Evolutionary conservation across 2,888 invertebrate genomes (phyloP).

Genomic region (Drosophila silvestris): DNA sequence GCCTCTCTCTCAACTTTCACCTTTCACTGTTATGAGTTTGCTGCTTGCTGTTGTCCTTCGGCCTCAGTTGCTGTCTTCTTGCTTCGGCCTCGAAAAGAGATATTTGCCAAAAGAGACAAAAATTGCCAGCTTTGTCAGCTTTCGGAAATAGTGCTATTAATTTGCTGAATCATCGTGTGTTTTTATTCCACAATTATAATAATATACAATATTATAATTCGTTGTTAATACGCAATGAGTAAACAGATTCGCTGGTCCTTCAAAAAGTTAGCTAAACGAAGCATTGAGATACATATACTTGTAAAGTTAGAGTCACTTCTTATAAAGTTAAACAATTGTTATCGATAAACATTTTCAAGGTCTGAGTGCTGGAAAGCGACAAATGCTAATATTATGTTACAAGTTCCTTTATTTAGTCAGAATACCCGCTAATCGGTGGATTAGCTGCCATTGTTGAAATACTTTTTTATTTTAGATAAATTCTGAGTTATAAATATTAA

Average conservation of each 20-base stretch:
- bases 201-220: not conserved
- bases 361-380: not conserved
- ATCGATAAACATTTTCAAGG: not conserved
- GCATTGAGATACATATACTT: not conserved
- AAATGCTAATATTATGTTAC: not conserved
- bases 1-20: constrained; percentile 6
- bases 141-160: not conserved
- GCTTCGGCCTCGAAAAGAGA: constrained; percentile 26
- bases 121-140: constrained; percentile 16
- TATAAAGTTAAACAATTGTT: not conserved
- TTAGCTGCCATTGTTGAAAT: not conserved
- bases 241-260: not conserved
- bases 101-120: not conserved
- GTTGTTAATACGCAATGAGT: not conserved
- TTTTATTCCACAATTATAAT: not conserved
- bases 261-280: not conserved
- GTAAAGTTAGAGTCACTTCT: not conserved
- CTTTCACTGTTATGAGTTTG: constrained; percentile 66
- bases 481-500: not conserved
- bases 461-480: not conserved
- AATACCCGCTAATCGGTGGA: not conserved
- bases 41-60: constrained; percentile 44
- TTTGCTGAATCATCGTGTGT: constrained; percentile 26
- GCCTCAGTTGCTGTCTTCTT: constrained; percentile 12
- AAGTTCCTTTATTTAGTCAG: not conserved